phyloP scores from a whole-genome alignment of 2,888 invertebrate species.

The Neelides folsomi region DNA sequence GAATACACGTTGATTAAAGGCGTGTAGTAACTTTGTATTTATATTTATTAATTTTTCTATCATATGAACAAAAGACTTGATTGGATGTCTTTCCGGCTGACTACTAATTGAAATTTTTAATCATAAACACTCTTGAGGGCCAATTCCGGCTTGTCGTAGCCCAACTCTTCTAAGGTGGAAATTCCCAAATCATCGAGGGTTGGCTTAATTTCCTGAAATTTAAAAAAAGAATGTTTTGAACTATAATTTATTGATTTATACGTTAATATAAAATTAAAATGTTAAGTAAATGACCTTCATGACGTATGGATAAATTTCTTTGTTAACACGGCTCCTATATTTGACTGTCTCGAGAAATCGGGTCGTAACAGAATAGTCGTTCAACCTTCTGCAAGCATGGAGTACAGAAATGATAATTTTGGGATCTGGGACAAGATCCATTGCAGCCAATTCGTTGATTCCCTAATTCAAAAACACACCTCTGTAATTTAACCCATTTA shows the following conservation, averaged over 20 bases:
- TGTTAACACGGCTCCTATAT: conserved; percentile 54
- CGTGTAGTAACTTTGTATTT: no score
- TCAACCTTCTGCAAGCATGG: conserved; percentile 79
- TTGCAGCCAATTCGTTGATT: conserved; percentile 74
- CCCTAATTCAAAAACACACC: conserved; percentile 40
- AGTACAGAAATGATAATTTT: conserved; percentile 72
- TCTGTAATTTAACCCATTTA: background rate
- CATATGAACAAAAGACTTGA: no score
- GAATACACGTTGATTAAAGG: no score
- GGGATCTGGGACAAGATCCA: conserved; percentile 88
- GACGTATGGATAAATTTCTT: conserved; percentile 73
- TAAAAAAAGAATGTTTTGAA: no score
- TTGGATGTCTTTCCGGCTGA: no score
- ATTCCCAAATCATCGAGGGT: conserved; percentile 87
- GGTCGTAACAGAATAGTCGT: conserved; percentile 83
- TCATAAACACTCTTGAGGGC: conserved; percentile 45
- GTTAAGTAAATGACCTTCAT: conserved; percentile 41
- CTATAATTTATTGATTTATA: background rate
- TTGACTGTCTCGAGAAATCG: conserved; percentile 85
- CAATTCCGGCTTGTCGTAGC: conserved; percentile 93
- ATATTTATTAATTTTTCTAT: no score
- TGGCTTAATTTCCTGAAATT: conserved; percentile 64
- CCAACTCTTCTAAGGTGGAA: conserved; percentile 84
- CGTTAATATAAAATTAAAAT: background rate
- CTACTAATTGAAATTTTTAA: background rate